Percentiles rank a stretch among this genome's conserved stretches.
These are phyloP conservation scores for Cyclina sinensis DNA, from an alignment of 1,140 invertebrate genomes.

Conservation along the genomic window DNA sequence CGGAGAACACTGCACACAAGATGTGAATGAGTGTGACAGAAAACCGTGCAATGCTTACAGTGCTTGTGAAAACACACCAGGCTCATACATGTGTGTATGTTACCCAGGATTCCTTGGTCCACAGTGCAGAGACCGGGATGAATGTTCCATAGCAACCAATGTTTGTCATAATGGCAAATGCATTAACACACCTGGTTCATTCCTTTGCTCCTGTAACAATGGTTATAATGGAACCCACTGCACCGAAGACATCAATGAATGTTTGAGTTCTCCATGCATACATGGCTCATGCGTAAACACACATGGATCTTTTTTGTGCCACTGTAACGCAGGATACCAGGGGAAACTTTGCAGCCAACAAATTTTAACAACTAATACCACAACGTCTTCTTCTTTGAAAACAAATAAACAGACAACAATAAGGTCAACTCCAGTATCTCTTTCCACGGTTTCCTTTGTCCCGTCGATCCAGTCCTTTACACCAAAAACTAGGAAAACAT, in stretches of 20 bases:
- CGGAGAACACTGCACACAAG: not conserved
- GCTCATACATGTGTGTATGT: conserved; percentile 58
- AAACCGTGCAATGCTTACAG: conserved; percentile 8
- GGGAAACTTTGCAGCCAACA: conserved; percentile 13
- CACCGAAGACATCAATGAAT: conserved; percentile 35
- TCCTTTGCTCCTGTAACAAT: conserved; percentile 43
- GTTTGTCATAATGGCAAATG: conserved; percentile 13
- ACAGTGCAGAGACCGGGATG: conserved; percentile 27
- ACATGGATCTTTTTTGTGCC: conserved; percentile 25
- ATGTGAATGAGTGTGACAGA: conserved; percentile 60
- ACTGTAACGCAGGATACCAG: not conserved
- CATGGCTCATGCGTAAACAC: conserved; percentile 42
- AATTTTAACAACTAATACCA: not conserved
- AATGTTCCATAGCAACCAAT: not conserved
- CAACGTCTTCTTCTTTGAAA: not conserved
- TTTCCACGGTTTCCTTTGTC: not conserved
- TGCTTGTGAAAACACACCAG: conserved; percentile 37
- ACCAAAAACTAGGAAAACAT: not conserved
- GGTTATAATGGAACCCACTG: conserved; percentile 61
- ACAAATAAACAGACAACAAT: not conserved
- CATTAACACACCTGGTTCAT: conserved; percentile 50
- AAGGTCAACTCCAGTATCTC: not conserved
- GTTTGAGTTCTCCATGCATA: not conserved
- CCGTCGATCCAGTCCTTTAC: not conserved
- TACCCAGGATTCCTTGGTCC: conserved; percentile 54